Conservation (phyloP, 2,888 invertebrate species). For the Polyommatus iphigenia region DNA sequence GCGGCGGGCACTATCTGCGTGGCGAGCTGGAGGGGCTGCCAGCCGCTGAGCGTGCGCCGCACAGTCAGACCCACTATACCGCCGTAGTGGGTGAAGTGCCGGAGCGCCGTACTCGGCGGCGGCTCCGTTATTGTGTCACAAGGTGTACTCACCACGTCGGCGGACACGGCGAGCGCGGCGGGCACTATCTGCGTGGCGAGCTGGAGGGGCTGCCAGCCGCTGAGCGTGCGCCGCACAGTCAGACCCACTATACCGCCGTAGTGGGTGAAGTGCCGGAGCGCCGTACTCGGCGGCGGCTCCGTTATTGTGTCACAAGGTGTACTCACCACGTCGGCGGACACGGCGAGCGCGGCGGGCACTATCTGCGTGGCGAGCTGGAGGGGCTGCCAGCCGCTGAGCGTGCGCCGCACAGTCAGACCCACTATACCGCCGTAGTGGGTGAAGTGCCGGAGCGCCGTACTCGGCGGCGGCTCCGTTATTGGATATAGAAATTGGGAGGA, state of each 20-base stretch:
- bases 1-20: no score
- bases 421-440: slow-evolving; percentile 85
- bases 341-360: slow-evolving; percentile 91
- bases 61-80: no score
- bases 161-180: slow-evolving; percentile 88
- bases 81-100: no score
- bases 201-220: slow-evolving; percentile 91
- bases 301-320: slow-evolving; percentile 60
- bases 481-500: slow-evolving; percentile 86
- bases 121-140: slow-evolving; percentile 68
- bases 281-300: slow-evolving; percentile 81
- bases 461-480: slow-evolving; percentile 81
- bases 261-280: slow-evolving; percentile 85
- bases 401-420: slow-evolving; percentile 83
- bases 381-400: slow-evolving; percentile 90
- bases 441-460: slow-evolving; percentile 83
- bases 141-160: slow-evolving; percentile 72
- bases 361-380: slow-evolving; percentile 92
- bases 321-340: slow-evolving; percentile 82
- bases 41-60: no score
- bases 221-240: slow-evolving; percentile 81
- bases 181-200: slow-evolving; percentile 95
- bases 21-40: no score
- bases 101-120: no score
- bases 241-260: slow-evolving; percentile 86